Evolutionary conservation across 2,797 vertebrate genomes (phyloP).

Genomic region (Chloroceryle amazona): DNA sequence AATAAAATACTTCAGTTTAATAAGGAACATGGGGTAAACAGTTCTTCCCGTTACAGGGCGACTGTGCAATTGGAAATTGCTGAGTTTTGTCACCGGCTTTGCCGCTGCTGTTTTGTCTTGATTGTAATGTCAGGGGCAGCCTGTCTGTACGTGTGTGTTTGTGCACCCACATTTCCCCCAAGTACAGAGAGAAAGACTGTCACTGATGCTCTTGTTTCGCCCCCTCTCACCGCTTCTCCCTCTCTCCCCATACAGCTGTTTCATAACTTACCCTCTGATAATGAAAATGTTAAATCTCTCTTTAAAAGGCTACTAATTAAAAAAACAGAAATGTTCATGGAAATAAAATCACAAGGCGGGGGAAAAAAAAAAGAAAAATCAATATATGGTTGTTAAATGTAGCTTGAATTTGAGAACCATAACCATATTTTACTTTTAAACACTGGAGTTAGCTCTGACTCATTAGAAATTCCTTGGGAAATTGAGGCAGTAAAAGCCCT

Average conservation of each 20-base stretch:
- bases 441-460: constrained; percentile 65
- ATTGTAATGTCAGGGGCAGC: constrained; percentile 51
- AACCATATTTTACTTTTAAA: constrained; percentile 84
- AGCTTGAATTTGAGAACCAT: constrained; percentile 79
- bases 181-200: not conserved
- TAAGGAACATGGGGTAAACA: constrained; percentile 88
- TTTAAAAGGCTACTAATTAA: constrained; percentile 86
- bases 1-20: constrained; percentile 92
- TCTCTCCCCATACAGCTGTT: constrained; percentile 45
- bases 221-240: not conserved
- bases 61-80: constrained; percentile 81
- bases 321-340: constrained; percentile 82
- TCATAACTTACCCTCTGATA: constrained; percentile 67
- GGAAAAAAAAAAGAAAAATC: constrained; percentile 63
- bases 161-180: not conserved
- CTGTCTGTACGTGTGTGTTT: accelerated
- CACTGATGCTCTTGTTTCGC: not conserved
- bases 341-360: constrained; percentile 81
- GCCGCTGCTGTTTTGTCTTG: constrained; percentile 68
- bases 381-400: constrained; percentile 83
- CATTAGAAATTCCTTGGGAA: constrained; percentile 80
- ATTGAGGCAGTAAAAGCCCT: constrained; percentile 75
- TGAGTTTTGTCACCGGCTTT: constrained; percentile 79
- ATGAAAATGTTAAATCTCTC: constrained; percentile 80
- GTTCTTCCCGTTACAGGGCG: constrained; percentile 83